A percentile compares a stretch with the other conserved stretches of the same genome.
Evolutionary conservation across 1,140 invertebrate genomes (phyloP).

Genomic region (Drosophila mauritiana): DNA sequence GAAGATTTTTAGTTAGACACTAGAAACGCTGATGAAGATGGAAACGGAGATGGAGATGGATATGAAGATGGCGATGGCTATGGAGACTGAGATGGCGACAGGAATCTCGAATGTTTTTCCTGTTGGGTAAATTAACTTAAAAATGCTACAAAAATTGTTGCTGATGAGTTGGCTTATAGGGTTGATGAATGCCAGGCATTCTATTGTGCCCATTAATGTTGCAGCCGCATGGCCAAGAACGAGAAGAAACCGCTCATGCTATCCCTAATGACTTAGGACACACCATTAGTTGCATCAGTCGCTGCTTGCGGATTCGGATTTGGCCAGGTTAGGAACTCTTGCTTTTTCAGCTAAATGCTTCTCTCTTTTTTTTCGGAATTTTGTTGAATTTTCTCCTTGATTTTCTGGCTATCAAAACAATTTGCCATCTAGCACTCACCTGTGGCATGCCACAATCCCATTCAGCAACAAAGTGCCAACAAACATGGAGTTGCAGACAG

Average conservation of each 20-base stretch:
- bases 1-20: constrained; percentile 70
- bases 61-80: constrained; percentile 17
- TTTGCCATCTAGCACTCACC: constrained; percentile 43
- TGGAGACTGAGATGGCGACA: constrained; percentile 23
- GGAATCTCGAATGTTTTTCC: constrained; percentile 80
- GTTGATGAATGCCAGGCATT: constrained; percentile 66
- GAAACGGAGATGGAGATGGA: constrained; percentile 39
- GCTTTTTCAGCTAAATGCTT: constrained; percentile 2
- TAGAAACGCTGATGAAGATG: constrained; percentile 47
- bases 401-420: constrained; percentile 59
- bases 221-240: constrained; percentile 22
- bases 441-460: constrained; percentile 46
- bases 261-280: constrained; percentile 59
- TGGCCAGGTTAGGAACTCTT: constrained; percentile 18
- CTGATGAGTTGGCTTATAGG: constrained; percentile 78
- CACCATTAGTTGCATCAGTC: constrained; percentile 42
- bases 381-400: neutral
- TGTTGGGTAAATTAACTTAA: constrained; percentile 84
- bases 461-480: constrained; percentile 34
- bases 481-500: constrained; percentile 50
- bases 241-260: constrained; percentile 27
- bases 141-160: constrained; percentile 83
- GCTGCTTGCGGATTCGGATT: constrained; percentile 29
- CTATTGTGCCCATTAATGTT: constrained; percentile 58
- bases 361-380: neutral